phyloP scores from a whole-genome alignment of 2,113 vertebrate genomes.

The Parus major region DNA sequence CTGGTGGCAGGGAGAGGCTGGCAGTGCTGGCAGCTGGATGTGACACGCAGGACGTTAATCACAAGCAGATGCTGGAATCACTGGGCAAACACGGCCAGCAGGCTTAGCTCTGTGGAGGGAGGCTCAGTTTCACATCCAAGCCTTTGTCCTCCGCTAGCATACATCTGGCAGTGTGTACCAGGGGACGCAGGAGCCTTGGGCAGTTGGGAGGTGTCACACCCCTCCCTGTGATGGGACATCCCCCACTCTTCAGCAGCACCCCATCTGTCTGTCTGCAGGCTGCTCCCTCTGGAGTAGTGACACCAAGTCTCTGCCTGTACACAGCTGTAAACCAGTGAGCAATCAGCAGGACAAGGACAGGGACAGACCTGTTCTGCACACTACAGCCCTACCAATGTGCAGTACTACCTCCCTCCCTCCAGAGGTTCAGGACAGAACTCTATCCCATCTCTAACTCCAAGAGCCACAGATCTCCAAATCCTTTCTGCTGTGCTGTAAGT shows the following conservation, averaged over 20 bases:
- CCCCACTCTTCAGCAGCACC: background rate
- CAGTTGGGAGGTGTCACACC: background rate
- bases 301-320: background rate
- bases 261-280: background rate
- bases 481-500: background rate
- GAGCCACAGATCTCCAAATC: background rate
- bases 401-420: background rate
- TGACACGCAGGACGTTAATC: background rate
- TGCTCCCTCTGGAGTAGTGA: background rate
- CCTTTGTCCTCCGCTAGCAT: background rate
- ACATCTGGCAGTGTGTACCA: background rate
- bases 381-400: background rate
- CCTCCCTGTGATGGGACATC: background rate
- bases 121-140: background rate
- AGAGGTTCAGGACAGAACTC: background rate
- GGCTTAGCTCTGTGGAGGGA: background rate
- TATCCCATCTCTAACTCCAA: background rate
- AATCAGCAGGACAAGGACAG: background rate
- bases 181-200: background rate
- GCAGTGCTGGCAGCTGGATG: background rate
- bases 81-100: background rate
- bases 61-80: background rate
- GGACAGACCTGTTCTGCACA: background rate
- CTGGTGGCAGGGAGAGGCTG: background rate
- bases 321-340: background rate